Evolutionary conservation across 35 echinoderm and acorn worm species (phyloP).

Genomic region (Heliocidaris tuberculata): DNA sequence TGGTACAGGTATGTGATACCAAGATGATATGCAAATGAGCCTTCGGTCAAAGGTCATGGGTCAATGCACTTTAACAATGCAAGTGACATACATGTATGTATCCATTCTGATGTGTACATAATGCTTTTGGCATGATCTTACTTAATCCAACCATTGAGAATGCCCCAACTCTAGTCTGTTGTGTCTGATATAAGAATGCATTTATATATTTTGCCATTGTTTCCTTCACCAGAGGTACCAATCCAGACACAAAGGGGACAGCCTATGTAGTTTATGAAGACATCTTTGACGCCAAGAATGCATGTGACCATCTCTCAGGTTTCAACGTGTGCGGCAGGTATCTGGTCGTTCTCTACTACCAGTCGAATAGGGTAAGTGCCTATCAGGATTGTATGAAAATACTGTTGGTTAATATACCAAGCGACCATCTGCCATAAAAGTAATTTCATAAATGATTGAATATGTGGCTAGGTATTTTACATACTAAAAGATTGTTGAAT

Average conservation of each 20-base stretch:
- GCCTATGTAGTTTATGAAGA: constrained; percentile 98
- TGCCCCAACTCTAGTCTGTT: not conserved
- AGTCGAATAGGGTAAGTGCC: constrained; percentile 82
- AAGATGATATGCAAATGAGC: constrained; percentile 42
- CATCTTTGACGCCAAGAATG: constrained; percentile 99
- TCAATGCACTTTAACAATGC: constrained; percentile 22
- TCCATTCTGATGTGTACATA: not conserved
- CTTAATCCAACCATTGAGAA: not conserved
- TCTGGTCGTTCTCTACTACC: constrained; percentile 94
- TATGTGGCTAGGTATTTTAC: too few relatives aligned
- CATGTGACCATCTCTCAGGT: constrained; percentile 95
- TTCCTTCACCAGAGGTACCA: constrained; percentile 68
- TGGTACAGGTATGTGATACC: not conserved
- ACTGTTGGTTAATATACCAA: not conserved
- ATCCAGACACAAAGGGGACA: constrained; percentile 94
- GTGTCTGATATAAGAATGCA: not conserved
- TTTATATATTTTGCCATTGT: not conserved
- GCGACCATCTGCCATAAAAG: too few relatives aligned
- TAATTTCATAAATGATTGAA: too few relatives aligned
- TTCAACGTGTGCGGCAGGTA: constrained; percentile 97
- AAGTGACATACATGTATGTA: not conserved
- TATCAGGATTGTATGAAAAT: not conserved
- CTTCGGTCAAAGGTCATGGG: not conserved
- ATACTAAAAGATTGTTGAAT: too few relatives aligned
- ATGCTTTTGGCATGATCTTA: not conserved